phyloP scores from a whole-genome alignment of 2,797 vertebrate genomes.

The Microchirus variegatus region DNA sequence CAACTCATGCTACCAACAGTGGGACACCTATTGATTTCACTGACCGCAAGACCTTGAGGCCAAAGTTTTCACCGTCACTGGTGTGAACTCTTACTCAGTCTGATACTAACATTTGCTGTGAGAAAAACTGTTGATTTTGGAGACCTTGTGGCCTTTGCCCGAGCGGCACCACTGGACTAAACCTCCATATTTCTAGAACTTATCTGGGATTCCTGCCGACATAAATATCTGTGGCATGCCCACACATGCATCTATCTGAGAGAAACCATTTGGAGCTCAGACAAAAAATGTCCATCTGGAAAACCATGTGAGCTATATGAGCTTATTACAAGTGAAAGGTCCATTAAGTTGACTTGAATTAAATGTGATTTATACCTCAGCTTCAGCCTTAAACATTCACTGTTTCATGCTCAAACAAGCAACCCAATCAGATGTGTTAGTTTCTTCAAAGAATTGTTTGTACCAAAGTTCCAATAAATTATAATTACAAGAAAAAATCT shows the following conservation, averaged over 20 bases:
- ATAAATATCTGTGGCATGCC: neutral
- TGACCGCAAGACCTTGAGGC: constrained; percentile 44
- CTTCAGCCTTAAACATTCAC: too few relatives aligned
- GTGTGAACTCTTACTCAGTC: constrained; percentile 24
- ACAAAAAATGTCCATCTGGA: neutral
- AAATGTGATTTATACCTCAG: neutral
- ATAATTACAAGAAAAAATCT: too few relatives aligned
- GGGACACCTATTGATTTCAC: constrained; percentile 34
- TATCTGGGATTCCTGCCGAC: neutral
- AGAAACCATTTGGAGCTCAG: neutral
- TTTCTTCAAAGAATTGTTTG: too few relatives aligned
- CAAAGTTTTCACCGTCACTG: constrained; percentile 33
- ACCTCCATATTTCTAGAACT: constrained; percentile 16
- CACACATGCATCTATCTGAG: neutral
- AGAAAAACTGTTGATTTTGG: constrained; percentile 34
- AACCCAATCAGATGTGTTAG: too few relatives aligned
- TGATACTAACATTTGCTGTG: constrained; percentile 14
- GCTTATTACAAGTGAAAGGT: too few relatives aligned
- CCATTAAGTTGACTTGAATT: too few relatives aligned
- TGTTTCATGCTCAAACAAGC: too few relatives aligned
- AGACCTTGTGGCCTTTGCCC: constrained; percentile 51
- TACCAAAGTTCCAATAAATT: too few relatives aligned
- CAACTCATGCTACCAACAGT: constrained; percentile 1
- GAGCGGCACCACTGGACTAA: constrained; percentile 2
- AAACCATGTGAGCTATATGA: too few relatives aligned